Conservation (phyloP, 2,888 invertebrate genomes). For the Platerodrilus igneus region DNA sequence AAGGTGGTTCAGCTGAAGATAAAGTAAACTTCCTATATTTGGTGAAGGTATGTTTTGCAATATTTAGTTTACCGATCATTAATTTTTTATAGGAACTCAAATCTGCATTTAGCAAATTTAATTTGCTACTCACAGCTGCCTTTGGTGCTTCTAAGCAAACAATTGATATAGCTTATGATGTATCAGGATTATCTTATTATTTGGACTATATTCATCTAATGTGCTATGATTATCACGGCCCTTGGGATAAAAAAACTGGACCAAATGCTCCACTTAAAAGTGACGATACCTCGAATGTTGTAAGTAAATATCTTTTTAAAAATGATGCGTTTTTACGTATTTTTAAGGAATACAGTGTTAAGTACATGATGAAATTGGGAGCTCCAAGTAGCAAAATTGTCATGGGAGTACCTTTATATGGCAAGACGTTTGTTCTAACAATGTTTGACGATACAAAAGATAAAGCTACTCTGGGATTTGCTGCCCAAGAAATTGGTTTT, state of each 20-base stretch:
- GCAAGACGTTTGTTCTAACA: conserved; percentile 67
- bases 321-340: conserved; percentile 10
- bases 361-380: conserved; percentile 68
- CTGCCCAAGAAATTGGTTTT: conserved; percentile 60
- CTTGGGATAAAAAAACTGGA: conserved; percentile 72
- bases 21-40: conserved; percentile 71
- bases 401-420: conserved; percentile 79
- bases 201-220: conserved; percentile 75
- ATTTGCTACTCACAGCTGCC: conserved; percentile 74
- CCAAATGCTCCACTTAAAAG: conserved; percentile 73
- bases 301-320: conserved; percentile 46
- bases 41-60: conserved; percentile 56
- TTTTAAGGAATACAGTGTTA: conserved; percentile 66
- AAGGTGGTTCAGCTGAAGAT: conserved; percentile 71
- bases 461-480: conserved; percentile 51
- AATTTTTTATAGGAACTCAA: conserved; percentile 59
- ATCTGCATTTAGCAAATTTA: conserved; percentile 62
- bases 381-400: conserved; percentile 74
- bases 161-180: conserved; percentile 73
- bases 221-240: conserved; percentile 87
- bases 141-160: conserved; percentile 72
- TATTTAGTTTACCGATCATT: neutral
- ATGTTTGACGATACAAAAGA: conserved; percentile 32
- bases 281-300: conserved; percentile 63
- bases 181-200: conserved; percentile 63